Evolutionary conservation across 2,797 vertebrate genomes (phyloP), one percentile per base, ranked within the genome.

Genomic region (Scolopax bukidnonensis): DNA sequence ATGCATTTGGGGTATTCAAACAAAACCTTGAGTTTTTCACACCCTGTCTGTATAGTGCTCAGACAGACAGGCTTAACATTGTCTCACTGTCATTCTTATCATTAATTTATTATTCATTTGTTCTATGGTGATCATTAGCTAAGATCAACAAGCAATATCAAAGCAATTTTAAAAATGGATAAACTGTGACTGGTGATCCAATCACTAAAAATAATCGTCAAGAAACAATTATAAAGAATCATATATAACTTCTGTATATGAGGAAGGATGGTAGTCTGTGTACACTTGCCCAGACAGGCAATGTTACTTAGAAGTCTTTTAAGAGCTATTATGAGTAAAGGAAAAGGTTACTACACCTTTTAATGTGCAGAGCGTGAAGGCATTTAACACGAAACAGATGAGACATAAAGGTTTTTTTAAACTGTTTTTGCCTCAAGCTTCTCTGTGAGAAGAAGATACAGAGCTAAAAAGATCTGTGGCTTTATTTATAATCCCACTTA

Each of bases 401-500:
- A 95, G 50, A 91, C 43, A 76, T 1, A 64, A 24, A 88, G 36
- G 91, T 5, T 1, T 82, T 94, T 93, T 88, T 21, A 87, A 96
- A 60, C 14, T 68, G 43, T 86, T 95, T 96, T 95, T 80, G 48
- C 84, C 48, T 95, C 36, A 81, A 65, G 76, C 71, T 83, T 95
- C 77, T 89, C 63, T 85, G n/a, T 77, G 60, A 51, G 47, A 14
- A 96, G 21, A 76, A 9, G 27, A 75, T 54, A 87, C 13, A 87
- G 27, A 96, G 73, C 47, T 92, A 82, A 89, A 92, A 91, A 48
- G 59, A 85, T 93, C 45, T 41, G 33, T 84, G 48, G 38, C 48
- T 95, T 81, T 96, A 95, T 94, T 94, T 92, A 83, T 87, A 96
- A 90, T 33, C 10, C 61, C 12, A 84, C 87, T 93, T 91, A 94